Conservation (phyloP, 2,113 vertebrate genomes). For the Grallaria varia region DNA sequence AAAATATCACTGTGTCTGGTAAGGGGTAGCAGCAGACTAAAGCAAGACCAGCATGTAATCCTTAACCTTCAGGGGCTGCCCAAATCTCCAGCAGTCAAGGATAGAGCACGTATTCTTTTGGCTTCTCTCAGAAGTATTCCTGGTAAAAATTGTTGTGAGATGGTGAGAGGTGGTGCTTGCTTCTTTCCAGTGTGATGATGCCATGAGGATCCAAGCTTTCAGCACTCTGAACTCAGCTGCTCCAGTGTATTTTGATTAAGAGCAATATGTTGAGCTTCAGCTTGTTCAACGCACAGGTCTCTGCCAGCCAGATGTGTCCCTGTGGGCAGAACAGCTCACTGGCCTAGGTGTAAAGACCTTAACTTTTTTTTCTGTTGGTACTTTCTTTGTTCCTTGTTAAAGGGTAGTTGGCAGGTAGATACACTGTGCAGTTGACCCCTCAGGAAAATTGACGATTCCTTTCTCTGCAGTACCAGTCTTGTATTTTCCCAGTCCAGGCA, state of each 20-base stretch:
- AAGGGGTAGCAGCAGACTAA: background rate
- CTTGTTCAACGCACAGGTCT: background rate
- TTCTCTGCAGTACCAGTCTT: background rate
- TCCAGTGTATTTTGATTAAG: background rate
- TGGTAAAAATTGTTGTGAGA: background rate
- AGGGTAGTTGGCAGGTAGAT: background rate
- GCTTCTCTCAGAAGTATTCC: background rate
- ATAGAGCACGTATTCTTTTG: background rate
- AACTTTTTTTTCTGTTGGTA: background rate
- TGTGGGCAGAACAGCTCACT: background rate
- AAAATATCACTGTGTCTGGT: background rate
- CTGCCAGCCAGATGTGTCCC: background rate
- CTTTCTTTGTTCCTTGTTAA: background rate
- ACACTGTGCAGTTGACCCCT: background rate
- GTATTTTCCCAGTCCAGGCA: background rate
- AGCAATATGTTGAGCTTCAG: background rate
- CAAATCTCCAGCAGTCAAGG: background rate
- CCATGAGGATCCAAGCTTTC: background rate
- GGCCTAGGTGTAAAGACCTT: background rate
- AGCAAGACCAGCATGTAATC: background rate
- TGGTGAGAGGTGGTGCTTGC: background rate
- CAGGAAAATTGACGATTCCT: background rate
- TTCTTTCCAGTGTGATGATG: background rate
- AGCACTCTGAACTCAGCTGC: background rate
- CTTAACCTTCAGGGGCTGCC: background rate